These are phyloP conservation scores for Amphipoea lucens DNA, from an alignment of 2,888 invertebrate genomes.

Conservation along the genomic window DNA sequence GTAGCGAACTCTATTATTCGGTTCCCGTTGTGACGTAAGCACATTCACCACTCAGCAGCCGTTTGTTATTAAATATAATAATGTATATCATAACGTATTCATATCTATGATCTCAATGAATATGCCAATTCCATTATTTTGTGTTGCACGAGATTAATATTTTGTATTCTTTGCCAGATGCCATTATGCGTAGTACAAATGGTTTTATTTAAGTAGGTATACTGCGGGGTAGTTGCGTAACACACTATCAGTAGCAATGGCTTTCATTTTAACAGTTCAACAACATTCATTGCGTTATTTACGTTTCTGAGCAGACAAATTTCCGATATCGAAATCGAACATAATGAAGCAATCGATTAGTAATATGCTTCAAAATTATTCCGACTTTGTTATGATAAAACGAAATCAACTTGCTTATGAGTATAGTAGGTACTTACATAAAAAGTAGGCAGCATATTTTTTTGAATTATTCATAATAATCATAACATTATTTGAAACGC, in stretches of 20 bases:
- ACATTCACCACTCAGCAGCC: conserved; percentile 85
- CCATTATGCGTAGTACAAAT: conserved; percentile 31
- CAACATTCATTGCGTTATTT: too few species aligned
- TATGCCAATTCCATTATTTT: conserved; percentile 83
- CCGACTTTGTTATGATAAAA: background rate
- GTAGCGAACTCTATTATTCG: conserved; percentile 89
- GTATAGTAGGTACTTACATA: background rate
- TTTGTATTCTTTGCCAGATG: conserved; percentile 52
- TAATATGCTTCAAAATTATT: too few species aligned
- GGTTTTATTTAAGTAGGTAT: background rate
- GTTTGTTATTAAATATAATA: conserved; percentile 89
- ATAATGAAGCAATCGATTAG: too few species aligned
- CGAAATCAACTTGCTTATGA: background rate
- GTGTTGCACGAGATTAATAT: conserved; percentile 67
- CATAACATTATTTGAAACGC: conserved; percentile 21
- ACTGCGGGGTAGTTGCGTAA: too few species aligned
- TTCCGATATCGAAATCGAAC: too few species aligned
- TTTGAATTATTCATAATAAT: conserved; percentile 14
- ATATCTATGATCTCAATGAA: conserved; percentile 89
- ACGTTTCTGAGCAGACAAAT: too few species aligned
- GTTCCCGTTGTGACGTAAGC: conserved; percentile 88
- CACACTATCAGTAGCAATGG: too few species aligned
- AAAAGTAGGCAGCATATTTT: background rate
- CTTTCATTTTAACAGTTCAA: too few species aligned
- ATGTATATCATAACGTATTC: conserved; percentile 89